Conservation (phyloP, 2,888 invertebrate species). For the Agelastica alni region DNA sequence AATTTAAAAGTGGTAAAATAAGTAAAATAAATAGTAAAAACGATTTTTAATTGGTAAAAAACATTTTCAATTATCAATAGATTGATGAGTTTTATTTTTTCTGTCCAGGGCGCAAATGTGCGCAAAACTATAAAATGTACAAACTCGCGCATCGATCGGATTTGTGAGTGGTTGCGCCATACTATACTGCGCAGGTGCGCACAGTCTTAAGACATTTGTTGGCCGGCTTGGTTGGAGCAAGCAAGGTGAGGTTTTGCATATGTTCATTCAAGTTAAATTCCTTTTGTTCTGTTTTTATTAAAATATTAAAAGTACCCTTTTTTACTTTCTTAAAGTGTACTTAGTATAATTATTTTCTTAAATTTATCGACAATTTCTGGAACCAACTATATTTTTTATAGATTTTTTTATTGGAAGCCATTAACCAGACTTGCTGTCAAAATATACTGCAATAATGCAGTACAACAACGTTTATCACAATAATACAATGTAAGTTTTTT, state of each 20-base stretch:
- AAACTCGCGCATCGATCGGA: slow-evolving; percentile 13
- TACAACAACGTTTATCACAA: slow-evolving; percentile 58
- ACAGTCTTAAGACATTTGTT: slow-evolving; percentile 59
- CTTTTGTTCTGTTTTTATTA: too few relatives aligned
- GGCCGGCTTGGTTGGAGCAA: slow-evolving; percentile 59
- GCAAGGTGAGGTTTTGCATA: slow-evolving; percentile 42
- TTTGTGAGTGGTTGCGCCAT: slow-evolving; percentile 19
- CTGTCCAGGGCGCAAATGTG: slow-evolving; percentile 19
- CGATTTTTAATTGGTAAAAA: not conserved
- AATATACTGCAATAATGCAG: slow-evolving; percentile 56
- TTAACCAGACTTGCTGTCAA: slow-evolving; percentile 39
- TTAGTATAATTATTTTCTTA: too few relatives aligned
- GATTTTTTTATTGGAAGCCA: slow-evolving; percentile 44
- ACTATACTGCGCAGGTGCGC: slow-evolving; percentile 24
- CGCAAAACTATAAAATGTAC: not conserved
- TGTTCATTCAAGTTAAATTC: slow-evolving; percentile 2
- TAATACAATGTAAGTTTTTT: slow-evolving; percentile 80
- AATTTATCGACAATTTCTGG: too few relatives aligned
- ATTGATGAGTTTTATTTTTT: slow-evolving; percentile 4
- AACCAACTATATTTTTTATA: slow-evolving; percentile 36
- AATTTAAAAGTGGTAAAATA: too few relatives aligned
- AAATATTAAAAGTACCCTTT: too few relatives aligned
- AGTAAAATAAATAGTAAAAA: too few relatives aligned
- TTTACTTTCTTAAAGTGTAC: too few relatives aligned
- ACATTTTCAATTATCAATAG: not conserved